Evolutionary conservation across 2,113 vertebrate genomes (phyloP), one percentile per base, ranked within the genome.

Genomic region (Baryphthengus martii): DNA sequence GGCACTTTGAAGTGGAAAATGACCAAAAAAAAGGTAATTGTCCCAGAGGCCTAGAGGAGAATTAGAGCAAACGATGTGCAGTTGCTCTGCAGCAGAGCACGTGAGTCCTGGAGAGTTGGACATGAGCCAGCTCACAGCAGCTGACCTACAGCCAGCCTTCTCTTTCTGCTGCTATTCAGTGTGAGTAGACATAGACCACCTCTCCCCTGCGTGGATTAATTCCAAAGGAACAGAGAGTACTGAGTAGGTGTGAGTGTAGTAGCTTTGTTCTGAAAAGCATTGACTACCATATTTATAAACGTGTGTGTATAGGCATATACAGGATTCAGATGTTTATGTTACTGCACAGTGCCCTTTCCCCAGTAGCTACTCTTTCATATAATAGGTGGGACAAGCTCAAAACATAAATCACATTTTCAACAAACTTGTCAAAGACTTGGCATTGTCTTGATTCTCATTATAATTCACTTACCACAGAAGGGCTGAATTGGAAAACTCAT

Each of bases 401-500:
- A 90, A 77, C 13, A 35, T 78, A 86, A 90, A 78, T 78, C 35
- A 58, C 8, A 59, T 71, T 93, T 95, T 88, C 66, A 95, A 65
- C 44, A 68, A 73, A 52, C 26, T 93, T 75, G 55, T 89, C 52
- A 79, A 89, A 95, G n/a, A 0, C 49, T 73, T 84, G 78, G 13
- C 35, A 6, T 96, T 31, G 2, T 76, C 65, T 94, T 88, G 85
- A 80, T 95, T 89, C 17, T 85, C 76, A 50, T 91, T 81, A 59
- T 95, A 93, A 92, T 96, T 97, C 91, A 88, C n/a, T 96, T 96
- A 95, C 24, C 72, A 70, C 49, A 93, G 88, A 96, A 89, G 13
- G 50, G 39, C 21, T 94, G 85, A 77, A 91, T 81, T 90, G 84
- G 59, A 96, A 97, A 95, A 86, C 68, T 97, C 83, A 73, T 89